Base-by-base conservation (phyloP, 2,888 invertebrate genomes). In the Pachycephus smyrnensis region DNA sequence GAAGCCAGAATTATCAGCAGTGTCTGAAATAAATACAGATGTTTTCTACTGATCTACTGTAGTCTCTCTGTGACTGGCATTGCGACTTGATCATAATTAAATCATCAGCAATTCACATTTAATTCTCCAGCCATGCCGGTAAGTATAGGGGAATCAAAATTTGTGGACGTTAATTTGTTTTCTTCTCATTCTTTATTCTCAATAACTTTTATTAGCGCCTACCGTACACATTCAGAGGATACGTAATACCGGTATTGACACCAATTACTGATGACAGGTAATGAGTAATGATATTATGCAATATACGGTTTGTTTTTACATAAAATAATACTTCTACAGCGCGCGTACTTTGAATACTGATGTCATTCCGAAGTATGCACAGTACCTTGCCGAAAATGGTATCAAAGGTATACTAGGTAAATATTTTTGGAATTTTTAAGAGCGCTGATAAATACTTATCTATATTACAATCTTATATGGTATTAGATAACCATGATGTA, bases 361-460 rank as follows among this genome's bases (percentile, higher is more conserved):
- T 0, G 89, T 92, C 3, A 94, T 96, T 76, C 93, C 94, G 3
- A 86, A 91, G 1, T 97, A 96, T 88, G 95, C 95, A 0, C 92
- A 94, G 83, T 95, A 93, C 88, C 92, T 97, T 74, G 92, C 92
- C 30, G 91, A 93, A 35, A 92, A 93, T 75, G 94, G 94, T 40
- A 93, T 97, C 73, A 93, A 93, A 79, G 95, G 95, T 4, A 93
- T 96, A 68, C 92, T 96, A 80, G 95, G 96, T 96, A 92, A 55
- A 9, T 23, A 55, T 55, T 55, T 55, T 55, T 1, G 0, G 4
- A 55, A 55, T 23, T 23, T 55, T 23, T 23, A 55, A 4, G 4
- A 15, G 40, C 40, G 15, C 15, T 40, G 40, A 40, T 23, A 23
- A 40, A 40, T 40, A 40, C 2, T 40, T 15, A 40, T 23, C 6